These are phyloP conservation scores for Aspiorhynchus laticeps DNA, from an alignment of 2,113 vertebrate genomes.

Conservation along the genomic window DNA sequence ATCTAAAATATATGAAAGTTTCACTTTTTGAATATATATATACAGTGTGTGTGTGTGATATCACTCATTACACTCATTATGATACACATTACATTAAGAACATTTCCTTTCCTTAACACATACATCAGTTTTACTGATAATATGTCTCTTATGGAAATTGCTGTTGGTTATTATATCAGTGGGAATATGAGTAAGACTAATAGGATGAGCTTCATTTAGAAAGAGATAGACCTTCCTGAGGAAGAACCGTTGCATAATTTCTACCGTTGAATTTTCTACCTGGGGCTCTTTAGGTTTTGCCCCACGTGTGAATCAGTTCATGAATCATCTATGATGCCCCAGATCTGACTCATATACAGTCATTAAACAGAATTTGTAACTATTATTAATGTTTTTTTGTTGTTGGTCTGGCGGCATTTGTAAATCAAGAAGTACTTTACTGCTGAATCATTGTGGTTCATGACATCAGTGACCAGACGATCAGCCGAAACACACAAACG, in stretches of 20 bases:
- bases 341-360: neutral
- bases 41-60: neutral
- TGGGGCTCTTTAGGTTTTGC: slow-evolving; percentile 10
- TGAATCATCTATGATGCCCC: neutral
- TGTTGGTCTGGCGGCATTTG: neutral
- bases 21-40: no score
- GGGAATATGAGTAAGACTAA: neutral
- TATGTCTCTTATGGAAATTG: neutral
- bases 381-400: neutral
- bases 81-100: neutral
- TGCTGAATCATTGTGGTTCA: slow-evolving; percentile 7
- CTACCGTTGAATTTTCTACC: neutral
- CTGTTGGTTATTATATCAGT: neutral
- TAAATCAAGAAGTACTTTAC: slow-evolving; percentile 20
- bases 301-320: neutral
- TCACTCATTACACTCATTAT: neutral
- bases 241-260: neutral
- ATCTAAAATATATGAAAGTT: no score
- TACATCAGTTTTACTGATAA: neutral
- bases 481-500: neutral
- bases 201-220: neutral
- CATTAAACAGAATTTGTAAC: neutral
- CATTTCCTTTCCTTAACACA: neutral
- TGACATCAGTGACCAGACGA: neutral
- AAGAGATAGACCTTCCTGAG: neutral